Base-by-base conservation (phyloP, 2,113 vertebrate genomes). In the Puffinus mauretanicus region DNA sequence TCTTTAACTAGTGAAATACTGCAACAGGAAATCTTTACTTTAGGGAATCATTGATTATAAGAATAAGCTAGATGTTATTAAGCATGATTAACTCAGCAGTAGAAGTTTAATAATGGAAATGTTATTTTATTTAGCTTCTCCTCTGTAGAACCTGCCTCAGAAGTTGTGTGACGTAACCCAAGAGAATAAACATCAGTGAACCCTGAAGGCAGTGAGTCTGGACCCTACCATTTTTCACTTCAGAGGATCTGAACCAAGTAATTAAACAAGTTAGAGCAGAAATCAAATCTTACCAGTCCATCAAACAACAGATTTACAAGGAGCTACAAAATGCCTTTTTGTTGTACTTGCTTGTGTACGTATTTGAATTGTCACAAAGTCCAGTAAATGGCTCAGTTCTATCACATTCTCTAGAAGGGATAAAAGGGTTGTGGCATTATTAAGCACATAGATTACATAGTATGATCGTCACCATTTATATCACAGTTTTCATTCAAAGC, bases 331-430 rank as follows among this genome's bases (percentile, higher is more conserved):
- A 61, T 7, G 5, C 3, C 6, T 58, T 88, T 84, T 42, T 82
- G 5, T 49, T 85, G 32, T 47, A 25, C 26, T 40, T 54, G 12
- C 4, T 38, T 49, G 6, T 57, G 6, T 65, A 47, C 0, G 0
- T 44, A 49, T 70, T 62, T 78, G 38, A 78, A 20, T 42, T 70
- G 18, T 47, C 30, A 40, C 4, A 17, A 80, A 70, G 8, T 26
- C 13, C 19, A 61, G 10, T 65, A 65, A 71, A n/a, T 26, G 7
- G 1, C 15, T 64, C 15, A 17, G 7, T 83, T 82, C 42, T 52
- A 1, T 21, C 20, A 57, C 3, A 54, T 4, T 12, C 22, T 51
- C 64, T 36, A 71, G 38, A 36, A 70, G 7, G 20, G 3, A 62
- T 8, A 24, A 82, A 69, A 57, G 22, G 13, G 7, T 76, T 8